Evolutionary conservation across 2,113 vertebrate genomes (phyloP), one percentile per base, ranked within the genome.

Genomic region (Coryphaenoides rupestris): DNA sequence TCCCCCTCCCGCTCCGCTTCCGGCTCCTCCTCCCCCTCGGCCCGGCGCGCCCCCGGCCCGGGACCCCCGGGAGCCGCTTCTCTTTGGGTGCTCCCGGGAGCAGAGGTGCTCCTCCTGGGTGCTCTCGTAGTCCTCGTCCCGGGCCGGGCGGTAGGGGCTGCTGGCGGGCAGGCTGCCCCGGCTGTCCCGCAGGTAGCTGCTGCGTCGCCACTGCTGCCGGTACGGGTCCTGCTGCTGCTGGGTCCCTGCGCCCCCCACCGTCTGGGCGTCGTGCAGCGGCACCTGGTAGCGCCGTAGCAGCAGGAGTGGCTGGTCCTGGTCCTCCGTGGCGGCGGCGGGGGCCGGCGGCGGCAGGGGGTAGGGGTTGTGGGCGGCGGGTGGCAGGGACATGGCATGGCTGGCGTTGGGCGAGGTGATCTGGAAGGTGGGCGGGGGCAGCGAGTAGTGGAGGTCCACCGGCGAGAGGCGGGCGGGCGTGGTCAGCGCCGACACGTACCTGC

Each of bases 401-500:
- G 95, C 92, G 84, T 96, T 97, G 50, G 94, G 95, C 22, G 95
- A 96, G 19, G 95, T 97, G 90, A 98, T 96, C 90, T 98, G 95
- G 33, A 98, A 98, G 81, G 92, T 97, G 79, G 95, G 95, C 91
- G 93, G 86, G 67, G 95, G 88, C 87, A 96, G 89, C 70, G 95
- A 96, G 88, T 94, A 98, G 88, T 96, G 95, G 92, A 96, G 94
- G 87, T 98, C 96, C 66, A 96, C 94, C 0, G 96, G 96, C 0
- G 96, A 98, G 77, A 98, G 94, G 78, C 91, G 95, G 58, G 96
- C 95, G 76, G 96, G 96, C 58, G 96, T 98, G 69, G 96, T 98
- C 88, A 98, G 87, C 55, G 96, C 96, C 1, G 96, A 98, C 89
- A 98, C 95, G 0, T 98, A 98, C 88, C 96, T 98, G 90, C 2